Evolutionary conservation across 2,888 invertebrate genomes (phyloP), one percentile per base, ranked within the genome.

Genomic region (Athrips mouffetella): DNA sequence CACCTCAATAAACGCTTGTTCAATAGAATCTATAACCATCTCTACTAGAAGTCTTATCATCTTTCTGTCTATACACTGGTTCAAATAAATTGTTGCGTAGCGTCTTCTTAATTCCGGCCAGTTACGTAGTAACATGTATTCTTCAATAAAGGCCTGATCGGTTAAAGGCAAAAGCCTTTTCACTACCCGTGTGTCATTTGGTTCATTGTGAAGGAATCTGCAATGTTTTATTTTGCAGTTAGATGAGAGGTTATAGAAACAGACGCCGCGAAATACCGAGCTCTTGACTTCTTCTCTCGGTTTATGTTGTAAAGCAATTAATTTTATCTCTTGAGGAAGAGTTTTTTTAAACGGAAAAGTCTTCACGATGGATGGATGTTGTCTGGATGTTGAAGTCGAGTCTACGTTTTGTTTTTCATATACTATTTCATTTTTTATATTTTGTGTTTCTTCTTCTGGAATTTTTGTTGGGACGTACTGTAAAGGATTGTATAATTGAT

Each of bases 401-500:
- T 80, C 80, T 0, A 78, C 79, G 44, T 67, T 79, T 53, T 79
- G 76, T 58, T 78, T 80, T 51, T 80, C 76, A 35, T 76, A 77
- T 31, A 74, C 49, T 1, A 44, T 55, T 50, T 50, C 48, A 11
- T 48, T 54, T 51, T 53, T 58, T 1, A 46, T 29, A 53, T 58
- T 8, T 23, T 15, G n/a, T 37, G 23, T 31, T 45, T 44, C 45
- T 2, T 20, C 29, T 0, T 51, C 56, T 3, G 13, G 3, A 33
- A 75, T 71, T 54, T 65, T 74, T 1, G 76, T 66, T 0, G 80
- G 78, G 6, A 54, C 50, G 52, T 80, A 80, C 41, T 49, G 60
- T 35, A 58, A 54, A 11, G 51, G 33, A 1, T 57, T 29, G 8
- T 48, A 48, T 1, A 33, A 7, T 2, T 59, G 33, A 3, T 30